A percentile compares a stretch with the other conserved stretches of the same genome.
Conservation (phyloP, 2,888 invertebrate species). For the Argyresthia albistria region DNA sequence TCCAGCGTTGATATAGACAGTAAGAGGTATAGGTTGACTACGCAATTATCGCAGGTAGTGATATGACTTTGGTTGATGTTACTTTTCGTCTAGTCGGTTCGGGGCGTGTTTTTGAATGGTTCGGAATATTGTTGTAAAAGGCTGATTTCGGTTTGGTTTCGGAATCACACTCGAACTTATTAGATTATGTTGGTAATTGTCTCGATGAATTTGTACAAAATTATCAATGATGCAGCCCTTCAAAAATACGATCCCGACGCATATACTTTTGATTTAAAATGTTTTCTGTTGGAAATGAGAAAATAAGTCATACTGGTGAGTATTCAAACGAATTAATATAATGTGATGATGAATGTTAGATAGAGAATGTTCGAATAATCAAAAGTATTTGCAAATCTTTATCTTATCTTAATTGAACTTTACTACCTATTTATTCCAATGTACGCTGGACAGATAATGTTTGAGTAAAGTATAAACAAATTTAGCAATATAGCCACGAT, state of each 20-base stretch:
- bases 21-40: slow-evolving; percentile 44
- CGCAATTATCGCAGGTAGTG: slow-evolving; percentile 54
- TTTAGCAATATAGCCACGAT: too few relatives aligned
- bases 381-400: neutral
- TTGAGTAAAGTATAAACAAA: neutral
- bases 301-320: neutral
- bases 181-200: too few relatives aligned
- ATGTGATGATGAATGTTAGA: neutral
- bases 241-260: too few relatives aligned
- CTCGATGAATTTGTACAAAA: too few relatives aligned
- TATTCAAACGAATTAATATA: neutral
- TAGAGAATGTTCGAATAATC: neutral
- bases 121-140: too few relatives aligned
- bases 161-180: neutral
- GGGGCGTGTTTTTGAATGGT: slow-evolving; percentile 1
- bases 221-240: too few relatives aligned
- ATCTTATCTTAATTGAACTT: neutral
- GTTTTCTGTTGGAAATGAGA: neutral
- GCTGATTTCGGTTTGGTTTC: too few relatives aligned
- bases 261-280: too few relatives aligned
- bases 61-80: slow-evolving; percentile 33
- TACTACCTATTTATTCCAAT: slow-evolving; percentile 1
- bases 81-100: neutral
- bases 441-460: neutral
- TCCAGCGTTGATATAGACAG: slow-evolving; percentile 40